These are phyloP conservation scores for Aphaenogaster rudis DNA, from an alignment of 1,140 invertebrate genomes.

Conservation along the genomic window DNA sequence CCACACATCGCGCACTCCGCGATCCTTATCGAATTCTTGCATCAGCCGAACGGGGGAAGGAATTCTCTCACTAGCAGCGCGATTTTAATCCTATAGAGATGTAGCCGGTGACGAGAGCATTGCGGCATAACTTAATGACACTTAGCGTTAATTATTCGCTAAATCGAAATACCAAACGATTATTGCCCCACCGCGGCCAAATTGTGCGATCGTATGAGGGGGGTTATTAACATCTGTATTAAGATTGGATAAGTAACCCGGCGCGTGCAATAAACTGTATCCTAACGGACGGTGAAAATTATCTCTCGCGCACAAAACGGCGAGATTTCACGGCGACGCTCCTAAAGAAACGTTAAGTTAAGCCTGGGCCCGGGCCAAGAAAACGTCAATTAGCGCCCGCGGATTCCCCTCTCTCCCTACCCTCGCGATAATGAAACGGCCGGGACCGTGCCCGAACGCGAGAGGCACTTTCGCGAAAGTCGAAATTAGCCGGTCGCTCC, in stretches of 20 bases:
- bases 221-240: constrained; percentile 21
- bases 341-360: constrained; percentile 41
- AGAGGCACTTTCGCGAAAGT: constrained; percentile 56
- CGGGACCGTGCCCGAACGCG: constrained; percentile 16
- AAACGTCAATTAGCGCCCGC: constrained; percentile 68
- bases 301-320: neutral
- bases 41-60: constrained; percentile 27
- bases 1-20: constrained; percentile 69
- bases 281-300: neutral
- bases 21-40: constrained; percentile 74
- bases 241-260: constrained; percentile 13
- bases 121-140: constrained; percentile 52
- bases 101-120: neutral
- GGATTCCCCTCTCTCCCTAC: constrained; percentile 35
- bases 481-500: constrained; percentile 63
- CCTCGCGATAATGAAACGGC: constrained; percentile 64
- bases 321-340: constrained; percentile 36
- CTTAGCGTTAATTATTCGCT: constrained; percentile 52
- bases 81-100: constrained; percentile 70
- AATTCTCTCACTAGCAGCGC: constrained; percentile 45
- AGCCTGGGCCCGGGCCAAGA: constrained; percentile 41
- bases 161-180: constrained; percentile 28
- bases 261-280: neutral
- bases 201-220: constrained; percentile 20
- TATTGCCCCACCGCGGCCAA: neutral